These are phyloP conservation scores for Xiphophorus maculatus DNA, from an alignment of 2,113 vertebrate species.

Conservation along the genomic window DNA sequence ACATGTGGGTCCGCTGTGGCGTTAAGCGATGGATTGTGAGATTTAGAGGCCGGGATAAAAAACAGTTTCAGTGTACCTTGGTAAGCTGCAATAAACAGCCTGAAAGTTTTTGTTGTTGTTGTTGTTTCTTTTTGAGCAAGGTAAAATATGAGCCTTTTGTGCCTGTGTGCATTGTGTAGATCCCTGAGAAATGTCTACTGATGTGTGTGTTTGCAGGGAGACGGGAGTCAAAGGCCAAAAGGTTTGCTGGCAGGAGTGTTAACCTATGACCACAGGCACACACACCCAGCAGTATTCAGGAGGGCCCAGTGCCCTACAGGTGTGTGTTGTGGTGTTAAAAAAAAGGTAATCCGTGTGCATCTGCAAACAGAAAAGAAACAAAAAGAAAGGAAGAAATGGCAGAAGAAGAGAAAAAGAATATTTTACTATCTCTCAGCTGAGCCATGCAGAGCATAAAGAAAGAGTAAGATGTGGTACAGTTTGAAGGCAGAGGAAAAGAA, in stretches of 20 bases:
- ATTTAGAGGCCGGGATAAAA: constrained; percentile 3
- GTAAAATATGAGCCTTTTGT: constrained; percentile 13
- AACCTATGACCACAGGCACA: constrained; percentile 39
- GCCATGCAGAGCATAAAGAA: constrained; percentile 48
- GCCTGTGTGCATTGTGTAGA: constrained; percentile 15
- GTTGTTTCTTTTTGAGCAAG: background rate
- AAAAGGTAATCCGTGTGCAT: constrained; percentile 17
- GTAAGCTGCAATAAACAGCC: background rate
- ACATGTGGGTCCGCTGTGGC: background rate
- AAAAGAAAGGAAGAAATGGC: constrained; percentile 13
- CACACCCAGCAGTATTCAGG: constrained; percentile 26
- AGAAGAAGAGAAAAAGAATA: constrained; percentile 16
- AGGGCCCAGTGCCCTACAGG: constrained; percentile 51
- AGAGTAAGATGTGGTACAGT: constrained; percentile 55
- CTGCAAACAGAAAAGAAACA: constrained; percentile 27
- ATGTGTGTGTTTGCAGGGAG: constrained; percentile 13
- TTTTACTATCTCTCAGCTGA: constrained; percentile 54
- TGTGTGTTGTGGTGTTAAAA: constrained; percentile 15
- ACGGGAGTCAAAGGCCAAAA: constrained; percentile 36
- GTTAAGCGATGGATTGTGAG: constrained; percentile 5
- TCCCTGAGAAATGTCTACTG: constrained; percentile 2
- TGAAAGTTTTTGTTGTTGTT: background rate
- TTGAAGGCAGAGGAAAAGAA: constrained; percentile 48
- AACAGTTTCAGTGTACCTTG: constrained; percentile 13
- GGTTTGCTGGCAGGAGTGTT: constrained; percentile 33